Base-by-base conservation (phyloP, 2,797 vertebrate species). In the Molossus alvarezi region DNA sequence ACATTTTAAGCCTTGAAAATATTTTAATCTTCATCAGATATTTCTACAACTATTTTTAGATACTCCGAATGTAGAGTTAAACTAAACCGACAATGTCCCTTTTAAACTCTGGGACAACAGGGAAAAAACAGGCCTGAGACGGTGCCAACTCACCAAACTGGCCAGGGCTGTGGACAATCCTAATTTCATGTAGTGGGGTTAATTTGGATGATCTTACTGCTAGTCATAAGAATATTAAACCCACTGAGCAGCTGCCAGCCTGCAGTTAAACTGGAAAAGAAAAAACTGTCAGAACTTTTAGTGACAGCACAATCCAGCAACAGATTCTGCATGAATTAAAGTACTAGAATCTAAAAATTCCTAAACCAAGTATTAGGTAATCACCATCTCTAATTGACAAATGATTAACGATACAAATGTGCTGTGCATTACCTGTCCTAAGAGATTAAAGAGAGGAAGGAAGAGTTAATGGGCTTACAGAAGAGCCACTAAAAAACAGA, bases 141-240 rank as follows among this genome's bases (percentile, higher is more conserved):
- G 41, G 53, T 95, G 87, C 91, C 95, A 97, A 33, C 29, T 95
- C 88, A 72, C 4, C 72, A 97, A 96, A 80, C 72, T 90, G 84
- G 91, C 88, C 75, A 96, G 80, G 73, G 67, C 81, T 96, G 81
- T 97, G 97, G 81, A 97, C 96, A 98, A 96, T 81, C 15, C 86
- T 81, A 86, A 94, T 97, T 97, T 98, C 97, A 97, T 41, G 82
- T 92, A 95, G 60, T 80, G 94, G 20, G 37, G 14, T 95, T 91
- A 64, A 96, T 90, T 97, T 96, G 90, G 45, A 96, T 88, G 45
- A n/a, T 94, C 23, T 75, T 93, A 89, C 82, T 96, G 51, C 62
- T 93, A 90, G n/a, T 93, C 91, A 58, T 77, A 97, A 95, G 71
- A 91, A 81, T 96, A 84, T 92, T 92, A 91, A 95, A 92, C 18